Percentiles rank a stretch among this genome's conserved stretches.
Evolutionary conservation across 2,797 vertebrate species (phyloP).

Genomic region (Darevskia nairensis): DNA sequence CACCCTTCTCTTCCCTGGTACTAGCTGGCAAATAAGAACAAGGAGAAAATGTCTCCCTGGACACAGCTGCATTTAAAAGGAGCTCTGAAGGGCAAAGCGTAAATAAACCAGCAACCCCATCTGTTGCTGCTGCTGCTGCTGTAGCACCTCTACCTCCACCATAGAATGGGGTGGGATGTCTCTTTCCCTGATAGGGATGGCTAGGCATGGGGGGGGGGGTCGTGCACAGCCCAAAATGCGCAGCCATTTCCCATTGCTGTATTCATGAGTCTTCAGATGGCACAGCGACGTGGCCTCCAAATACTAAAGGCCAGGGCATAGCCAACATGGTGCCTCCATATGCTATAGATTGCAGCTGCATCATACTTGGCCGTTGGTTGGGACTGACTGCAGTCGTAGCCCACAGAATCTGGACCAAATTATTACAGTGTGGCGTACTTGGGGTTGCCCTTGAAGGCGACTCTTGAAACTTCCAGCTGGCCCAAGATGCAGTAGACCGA

Average conservation of each 20-base stretch:
- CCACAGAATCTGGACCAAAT: no score
- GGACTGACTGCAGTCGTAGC: no score
- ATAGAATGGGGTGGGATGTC: background rate
- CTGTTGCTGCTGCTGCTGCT: background rate
- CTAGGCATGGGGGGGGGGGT: background rate
- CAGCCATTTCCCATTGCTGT: background rate
- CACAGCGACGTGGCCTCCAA: background rate
- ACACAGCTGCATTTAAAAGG: background rate
- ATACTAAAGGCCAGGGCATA: no score
- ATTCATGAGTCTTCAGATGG: background rate
- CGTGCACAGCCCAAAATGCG: rapidly evolving
- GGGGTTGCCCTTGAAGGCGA: no score
- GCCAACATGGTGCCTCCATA: no score
- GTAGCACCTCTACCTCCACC: background rate
- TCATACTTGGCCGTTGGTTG: no score
- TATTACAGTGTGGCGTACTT: no score
- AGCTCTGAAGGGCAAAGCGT: slow-evolving; percentile 14
- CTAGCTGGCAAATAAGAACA: slow-evolving; percentile 53
- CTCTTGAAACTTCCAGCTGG: no score
- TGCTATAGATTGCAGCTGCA: no score
- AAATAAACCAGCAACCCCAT: slow-evolving; percentile 11
- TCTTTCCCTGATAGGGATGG: no score
- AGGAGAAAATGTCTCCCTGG: slow-evolving; percentile 20
- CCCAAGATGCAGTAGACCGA: no score
- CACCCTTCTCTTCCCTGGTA: slow-evolving; percentile 26